Conservation (phyloP, 37 sponge, comb jelly and placozoan genomes). For the Lycopodina hypogea region DNA sequence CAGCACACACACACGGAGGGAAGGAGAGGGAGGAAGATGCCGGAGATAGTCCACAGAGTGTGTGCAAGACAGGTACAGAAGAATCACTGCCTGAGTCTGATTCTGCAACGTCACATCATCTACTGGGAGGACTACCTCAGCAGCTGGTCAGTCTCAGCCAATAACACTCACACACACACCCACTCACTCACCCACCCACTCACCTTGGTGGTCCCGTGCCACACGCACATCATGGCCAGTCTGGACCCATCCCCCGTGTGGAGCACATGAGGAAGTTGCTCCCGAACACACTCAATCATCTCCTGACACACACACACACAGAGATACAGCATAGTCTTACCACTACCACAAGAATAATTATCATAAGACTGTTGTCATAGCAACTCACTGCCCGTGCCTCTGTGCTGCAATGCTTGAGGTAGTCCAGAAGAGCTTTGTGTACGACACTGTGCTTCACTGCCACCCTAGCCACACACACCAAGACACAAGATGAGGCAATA, state of each 20-base stretch:
- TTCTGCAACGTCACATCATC: too few species aligned
- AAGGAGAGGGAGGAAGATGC: neutral
- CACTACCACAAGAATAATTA: too few species aligned
- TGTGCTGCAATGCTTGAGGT: slow-evolving; percentile 51
- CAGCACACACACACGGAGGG: neutral
- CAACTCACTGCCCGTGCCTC: slow-evolving; percentile 53
- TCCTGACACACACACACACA: slow-evolving; percentile 66
- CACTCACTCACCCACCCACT: too few species aligned
- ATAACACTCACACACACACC: too few species aligned
- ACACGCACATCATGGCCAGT: slow-evolving; percentile 76
- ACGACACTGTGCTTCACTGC: slow-evolving; percentile 83
- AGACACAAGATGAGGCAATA: neutral
- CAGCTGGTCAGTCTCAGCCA: too few species aligned
- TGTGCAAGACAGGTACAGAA: too few species aligned
- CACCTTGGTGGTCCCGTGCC: slow-evolving; percentile 94
- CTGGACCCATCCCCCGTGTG: slow-evolving; percentile 88
- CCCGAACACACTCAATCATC: slow-evolving; percentile 78
- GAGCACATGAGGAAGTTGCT: slow-evolving; percentile 62
- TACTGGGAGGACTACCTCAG: too few species aligned
- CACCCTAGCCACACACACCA: slow-evolving; percentile 10
- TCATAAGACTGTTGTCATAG: neutral
- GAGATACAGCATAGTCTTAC: neutral
- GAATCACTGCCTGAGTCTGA: too few species aligned
- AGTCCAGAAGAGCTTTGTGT: slow-evolving; percentile 79
- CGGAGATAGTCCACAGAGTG: neutral